Evolutionary conservation across 2,797 vertebrate genomes (phyloP).

Genomic region (Heliangelus exortis): DNA sequence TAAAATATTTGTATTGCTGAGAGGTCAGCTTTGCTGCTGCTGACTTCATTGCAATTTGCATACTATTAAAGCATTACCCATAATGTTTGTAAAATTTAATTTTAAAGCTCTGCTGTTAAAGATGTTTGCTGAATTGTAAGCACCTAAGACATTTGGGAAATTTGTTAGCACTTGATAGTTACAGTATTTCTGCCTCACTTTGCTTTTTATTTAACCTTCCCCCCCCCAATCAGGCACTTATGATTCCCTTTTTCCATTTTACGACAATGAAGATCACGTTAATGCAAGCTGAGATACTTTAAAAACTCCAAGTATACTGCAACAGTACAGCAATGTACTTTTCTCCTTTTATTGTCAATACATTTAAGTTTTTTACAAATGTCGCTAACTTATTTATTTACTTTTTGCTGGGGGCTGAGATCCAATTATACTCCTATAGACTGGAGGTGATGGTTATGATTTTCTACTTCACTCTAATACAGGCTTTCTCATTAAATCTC

Average conservation of each 20-base stretch:
- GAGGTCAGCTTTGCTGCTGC: conserved; percentile 65
- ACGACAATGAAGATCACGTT: conserved; percentile 32
- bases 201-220: conserved; percentile 18
- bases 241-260: conserved; percentile 25
- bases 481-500: conserved; percentile 68
- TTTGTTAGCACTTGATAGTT: conserved; percentile 64
- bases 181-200: conserved; percentile 52
- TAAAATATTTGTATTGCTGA: conserved; percentile 72
- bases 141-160: conserved; percentile 69
- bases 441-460: conserved; percentile 65
- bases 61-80: conserved; percentile 72
- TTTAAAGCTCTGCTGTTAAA: conserved; percentile 71
- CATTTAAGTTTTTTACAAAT: conserved; percentile 69
- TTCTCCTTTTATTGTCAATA: conserved; percentile 55
- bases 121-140: conserved; percentile 75
- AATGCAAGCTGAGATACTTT: conserved; percentile 45
- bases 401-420: conserved; percentile 47
- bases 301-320: neutral
- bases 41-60: conserved; percentile 72
- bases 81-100: conserved; percentile 75
- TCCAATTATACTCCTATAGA: conserved; percentile 57
- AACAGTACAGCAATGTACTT: neutral
- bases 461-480: conserved; percentile 62
- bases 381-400: conserved; percentile 64
- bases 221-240: neutral